Conservation (phyloP, 2,888 invertebrate genomes). For the Pardosa pseudoannulata region DNA sequence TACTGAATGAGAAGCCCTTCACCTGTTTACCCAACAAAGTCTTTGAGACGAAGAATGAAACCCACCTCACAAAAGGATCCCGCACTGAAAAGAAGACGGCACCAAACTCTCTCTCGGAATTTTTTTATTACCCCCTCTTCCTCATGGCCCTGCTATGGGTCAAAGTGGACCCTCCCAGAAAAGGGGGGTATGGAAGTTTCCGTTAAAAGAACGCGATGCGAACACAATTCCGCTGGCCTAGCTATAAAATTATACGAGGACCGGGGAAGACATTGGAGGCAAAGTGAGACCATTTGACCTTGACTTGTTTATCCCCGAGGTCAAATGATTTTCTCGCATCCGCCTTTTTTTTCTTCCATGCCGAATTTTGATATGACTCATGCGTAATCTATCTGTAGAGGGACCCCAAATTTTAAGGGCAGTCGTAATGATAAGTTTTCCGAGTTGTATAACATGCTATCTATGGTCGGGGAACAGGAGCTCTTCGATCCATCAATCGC, state of each 20-base stretch:
- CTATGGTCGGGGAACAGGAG: constrained; percentile 11
- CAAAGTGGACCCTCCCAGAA: constrained; percentile 19
- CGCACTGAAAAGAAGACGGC: constrained; percentile 4
- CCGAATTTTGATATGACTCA: constrained; percentile 38
- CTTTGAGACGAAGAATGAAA: constrained; percentile 2
- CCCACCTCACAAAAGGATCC: constrained; percentile 7
- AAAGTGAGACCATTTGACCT: constrained; percentile 55
- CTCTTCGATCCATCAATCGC: too few relatives aligned
- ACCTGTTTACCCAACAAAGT: constrained; percentile 67
- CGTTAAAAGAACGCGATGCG: constrained; percentile 60
- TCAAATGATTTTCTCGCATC: constrained; percentile 57
- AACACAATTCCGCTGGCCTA: constrained; percentile 47
- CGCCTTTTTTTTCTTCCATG: constrained; percentile 16
- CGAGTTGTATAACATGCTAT: constrained; percentile 45
- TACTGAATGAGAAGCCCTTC: constrained; percentile 15
- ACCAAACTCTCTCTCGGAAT: too few relatives aligned
- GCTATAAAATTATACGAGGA: constrained; percentile 68
- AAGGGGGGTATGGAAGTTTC: constrained; percentile 48
- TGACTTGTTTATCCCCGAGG: constrained; percentile 69
- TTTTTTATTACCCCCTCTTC: constrained; percentile 27
- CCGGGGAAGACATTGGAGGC: neutral
- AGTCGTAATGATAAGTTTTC: constrained; percentile 24
- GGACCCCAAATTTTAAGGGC: constrained; percentile 45
- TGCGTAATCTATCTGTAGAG: constrained; percentile 22
- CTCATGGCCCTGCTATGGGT: constrained; percentile 17